A percentile compares a stretch with the other conserved stretches of the same genome.
Evolutionary conservation across 2,113 vertebrate genomes (phyloP).

Genomic region (Aegotheles bennettii): DNA sequence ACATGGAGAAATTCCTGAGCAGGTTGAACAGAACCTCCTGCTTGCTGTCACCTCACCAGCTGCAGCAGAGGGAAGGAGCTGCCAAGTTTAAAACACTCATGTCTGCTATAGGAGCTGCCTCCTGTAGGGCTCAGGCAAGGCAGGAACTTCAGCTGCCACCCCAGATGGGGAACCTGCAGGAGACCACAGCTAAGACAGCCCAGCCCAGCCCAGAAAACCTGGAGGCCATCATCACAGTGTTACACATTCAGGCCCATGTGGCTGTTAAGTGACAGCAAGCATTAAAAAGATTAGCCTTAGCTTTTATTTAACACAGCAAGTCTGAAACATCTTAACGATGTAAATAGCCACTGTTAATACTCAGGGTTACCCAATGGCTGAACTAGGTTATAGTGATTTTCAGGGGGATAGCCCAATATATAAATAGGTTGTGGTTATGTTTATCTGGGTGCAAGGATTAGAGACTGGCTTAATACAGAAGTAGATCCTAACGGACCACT

Average conservation of each 20-base stretch:
- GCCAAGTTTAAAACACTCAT: background rate
- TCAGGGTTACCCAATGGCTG: background rate
- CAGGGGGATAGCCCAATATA: conserved; percentile 36
- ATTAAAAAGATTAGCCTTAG: background rate
- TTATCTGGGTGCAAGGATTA: conserved; percentile 37
- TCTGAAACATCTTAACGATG: background rate
- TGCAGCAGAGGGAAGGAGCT: background rate
- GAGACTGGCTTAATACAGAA: background rate
- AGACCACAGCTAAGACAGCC: background rate
- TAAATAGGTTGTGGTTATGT: conserved; percentile 53
- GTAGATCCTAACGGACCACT: background rate
- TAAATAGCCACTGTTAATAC: conserved; percentile 14
- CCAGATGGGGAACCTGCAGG: background rate
- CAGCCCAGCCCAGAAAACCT: background rate
- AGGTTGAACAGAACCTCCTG: background rate
- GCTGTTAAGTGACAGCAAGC: background rate
- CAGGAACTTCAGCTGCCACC: background rate
- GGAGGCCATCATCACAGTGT: background rate
- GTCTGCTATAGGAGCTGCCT: background rate
- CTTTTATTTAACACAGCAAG: background rate
- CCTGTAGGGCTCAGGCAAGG: background rate
- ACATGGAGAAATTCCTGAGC: background rate
- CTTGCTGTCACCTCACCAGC: background rate
- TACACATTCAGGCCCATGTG: background rate
- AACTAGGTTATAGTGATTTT: conserved; percentile 22